These are phyloP conservation scores for Chelonia mydas DNA, from an alignment of 2,797 vertebrate genomes.

Conservation along the genomic window DNA sequence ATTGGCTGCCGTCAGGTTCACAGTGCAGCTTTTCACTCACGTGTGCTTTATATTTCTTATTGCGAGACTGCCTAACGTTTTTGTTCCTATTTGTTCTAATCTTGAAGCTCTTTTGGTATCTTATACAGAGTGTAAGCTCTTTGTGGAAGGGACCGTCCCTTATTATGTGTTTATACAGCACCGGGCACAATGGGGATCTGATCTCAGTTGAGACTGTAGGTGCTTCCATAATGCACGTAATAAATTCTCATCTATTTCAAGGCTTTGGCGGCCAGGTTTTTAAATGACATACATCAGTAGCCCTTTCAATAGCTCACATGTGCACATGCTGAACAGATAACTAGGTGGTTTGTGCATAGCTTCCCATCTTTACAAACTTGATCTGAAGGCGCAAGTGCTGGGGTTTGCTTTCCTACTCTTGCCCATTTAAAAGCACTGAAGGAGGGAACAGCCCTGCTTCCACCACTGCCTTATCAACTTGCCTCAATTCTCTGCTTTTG, in stretches of 20 bases:
- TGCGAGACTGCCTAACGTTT: not conserved
- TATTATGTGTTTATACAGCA: not conserved
- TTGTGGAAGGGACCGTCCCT: not conserved
- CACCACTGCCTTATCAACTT: not conserved
- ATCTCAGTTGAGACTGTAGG: not conserved
- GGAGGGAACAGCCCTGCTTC: not conserved
- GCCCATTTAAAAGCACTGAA: not conserved
- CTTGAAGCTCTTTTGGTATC: not conserved
- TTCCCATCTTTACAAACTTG: not conserved
- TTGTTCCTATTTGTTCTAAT: not conserved
- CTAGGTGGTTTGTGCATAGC: not conserved
- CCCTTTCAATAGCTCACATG: not conserved
- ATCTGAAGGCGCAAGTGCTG: not conserved
- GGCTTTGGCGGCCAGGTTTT: not conserved
- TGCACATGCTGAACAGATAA: not conserved
- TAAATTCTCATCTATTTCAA: not conserved
- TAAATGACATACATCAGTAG: not conserved
- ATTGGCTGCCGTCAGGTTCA: not conserved
- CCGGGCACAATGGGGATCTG: not conserved
- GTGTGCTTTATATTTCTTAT: conserved; percentile 9
- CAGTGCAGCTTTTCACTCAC: not conserved
- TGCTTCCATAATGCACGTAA: rapidly evolving
- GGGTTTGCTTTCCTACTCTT: not conserved
- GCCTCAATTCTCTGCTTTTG: not conserved
- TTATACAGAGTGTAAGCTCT: conserved; percentile 30